A percentile compares a stretch with the other conserved stretches of the same genome.
phyloP scores from a whole-genome alignment of 2,113 vertebrate species.

The Leptobrachium ailaonicum region DNA sequence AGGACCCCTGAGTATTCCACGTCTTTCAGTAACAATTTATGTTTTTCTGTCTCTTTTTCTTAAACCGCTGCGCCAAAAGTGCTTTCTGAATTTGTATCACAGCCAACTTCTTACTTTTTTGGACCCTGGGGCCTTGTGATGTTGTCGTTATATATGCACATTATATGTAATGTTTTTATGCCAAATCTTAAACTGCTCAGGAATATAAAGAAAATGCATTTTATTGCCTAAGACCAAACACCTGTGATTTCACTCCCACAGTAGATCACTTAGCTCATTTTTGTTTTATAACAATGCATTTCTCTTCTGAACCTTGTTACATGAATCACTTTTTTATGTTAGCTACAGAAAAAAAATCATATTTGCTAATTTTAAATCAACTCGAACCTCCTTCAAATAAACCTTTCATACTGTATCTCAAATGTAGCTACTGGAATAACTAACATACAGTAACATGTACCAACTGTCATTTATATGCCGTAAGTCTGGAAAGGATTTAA shows the following conservation, averaged over 20 bases:
- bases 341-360: too few species aligned
- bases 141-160: neutral
- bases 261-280: neutral
- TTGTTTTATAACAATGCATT: neutral
- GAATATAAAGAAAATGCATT: neutral
- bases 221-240: neutral
- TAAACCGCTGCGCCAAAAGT: neutral
- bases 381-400: too few species aligned
- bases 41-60: neutral
- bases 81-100: conserved; percentile 14
- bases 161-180: neutral
- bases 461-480: too few species aligned
- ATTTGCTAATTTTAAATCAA: too few species aligned
- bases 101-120: neutral
- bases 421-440: too few species aligned
- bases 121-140: neutral
- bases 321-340: too few species aligned
- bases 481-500: too few species aligned
- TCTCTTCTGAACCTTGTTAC: neutral
- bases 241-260: neutral
- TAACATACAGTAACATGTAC: too few species aligned
- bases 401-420: too few species aligned
- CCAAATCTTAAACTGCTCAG: neutral
- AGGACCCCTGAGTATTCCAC: neutral
- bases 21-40: neutral